Evolutionary conservation across 2,113 vertebrate species (phyloP).

Genomic region (Pseudorasbora parva): DNA sequence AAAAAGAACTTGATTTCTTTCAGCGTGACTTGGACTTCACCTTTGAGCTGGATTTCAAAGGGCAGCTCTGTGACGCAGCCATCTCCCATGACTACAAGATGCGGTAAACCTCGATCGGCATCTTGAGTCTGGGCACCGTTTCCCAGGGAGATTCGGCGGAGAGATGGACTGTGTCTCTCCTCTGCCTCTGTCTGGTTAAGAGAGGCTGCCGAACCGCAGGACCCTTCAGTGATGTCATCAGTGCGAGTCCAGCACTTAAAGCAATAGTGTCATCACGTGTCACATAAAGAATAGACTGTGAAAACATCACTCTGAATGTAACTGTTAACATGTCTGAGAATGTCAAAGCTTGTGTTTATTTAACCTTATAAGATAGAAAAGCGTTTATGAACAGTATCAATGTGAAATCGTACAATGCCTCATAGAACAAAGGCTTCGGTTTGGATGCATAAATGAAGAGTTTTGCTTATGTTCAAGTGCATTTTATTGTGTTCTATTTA

Average conservation of each 20-base stretch:
- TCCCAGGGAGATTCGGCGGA: background rate
- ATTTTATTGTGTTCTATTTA: conserved; percentile 8
- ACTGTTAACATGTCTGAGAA: conserved; percentile 38
- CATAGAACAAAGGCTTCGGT: conserved; percentile 13
- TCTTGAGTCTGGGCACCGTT: conserved; percentile 41
- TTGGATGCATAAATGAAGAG: conserved; percentile 25
- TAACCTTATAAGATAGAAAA: conserved; percentile 36
- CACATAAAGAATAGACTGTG: conserved; percentile 33
- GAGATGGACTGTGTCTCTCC: conserved; percentile 10
- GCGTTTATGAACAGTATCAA: conserved; percentile 39
- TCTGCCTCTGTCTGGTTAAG: conserved; percentile 38
- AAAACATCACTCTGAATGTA: conserved; percentile 54
- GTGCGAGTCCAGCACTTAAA: conserved; percentile 40
- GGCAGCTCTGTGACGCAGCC: conserved; percentile 95
- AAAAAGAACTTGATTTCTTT: conserved; percentile 23
- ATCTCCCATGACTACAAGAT: conserved; percentile 98
- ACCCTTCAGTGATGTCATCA: conserved; percentile 32
- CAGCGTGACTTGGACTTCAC: conserved; percentile 98
- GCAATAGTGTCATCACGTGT: conserved; percentile 50
- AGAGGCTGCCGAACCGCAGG: conserved; percentile 28
- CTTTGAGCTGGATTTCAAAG: conserved; percentile 96
- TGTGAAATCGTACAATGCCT: conserved; percentile 13
- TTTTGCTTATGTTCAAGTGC: conserved; percentile 20
- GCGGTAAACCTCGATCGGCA: conserved; percentile 78
- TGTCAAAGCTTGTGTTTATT: conserved; percentile 50